A percentile compares a stretch with the other conserved stretches of the same genome.
These are phyloP conservation scores for Alviniconcha strummeri DNA, from an alignment of 2,888 invertebrate genomes.

Conservation along the genomic window DNA sequence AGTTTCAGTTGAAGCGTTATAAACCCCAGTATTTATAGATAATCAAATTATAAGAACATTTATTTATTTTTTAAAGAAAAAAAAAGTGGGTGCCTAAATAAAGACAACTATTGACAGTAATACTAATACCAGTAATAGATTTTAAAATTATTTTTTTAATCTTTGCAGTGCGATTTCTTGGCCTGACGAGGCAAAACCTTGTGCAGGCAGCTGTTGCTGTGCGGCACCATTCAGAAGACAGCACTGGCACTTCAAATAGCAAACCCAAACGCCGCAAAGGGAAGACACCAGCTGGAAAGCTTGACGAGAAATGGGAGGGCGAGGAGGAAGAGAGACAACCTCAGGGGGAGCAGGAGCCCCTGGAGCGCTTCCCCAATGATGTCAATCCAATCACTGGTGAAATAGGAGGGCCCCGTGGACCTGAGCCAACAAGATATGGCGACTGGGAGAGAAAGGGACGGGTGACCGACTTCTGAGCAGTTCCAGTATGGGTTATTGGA, in stretches of 20 bases:
- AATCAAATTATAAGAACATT: too few species aligned
- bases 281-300: slow-evolving; percentile 78
- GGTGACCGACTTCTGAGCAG: slow-evolving; percentile 90
- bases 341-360: slow-evolving; percentile 87
- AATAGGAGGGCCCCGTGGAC: slow-evolving; percentile 94
- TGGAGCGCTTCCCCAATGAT: slow-evolving; percentile 88
- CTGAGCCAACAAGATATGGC: slow-evolving; percentile 98
- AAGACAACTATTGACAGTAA: too few species aligned
- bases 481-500: not conserved
- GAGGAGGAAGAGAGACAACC: slow-evolving; percentile 80
- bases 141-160: too few species aligned
- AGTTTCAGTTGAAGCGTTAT: too few species aligned
- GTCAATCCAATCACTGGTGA: slow-evolving; percentile 95
- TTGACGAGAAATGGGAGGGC: slow-evolving; percentile 81
- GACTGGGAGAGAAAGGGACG: slow-evolving; percentile 99
- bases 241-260: not conserved
- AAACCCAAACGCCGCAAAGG: slow-evolving; percentile 75
- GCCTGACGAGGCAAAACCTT: slow-evolving; percentile 1
- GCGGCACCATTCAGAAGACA: slow-evolving; percentile 29
- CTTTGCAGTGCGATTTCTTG: slow-evolving; percentile 20
- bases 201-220: not conserved
- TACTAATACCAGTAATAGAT: too few species aligned
- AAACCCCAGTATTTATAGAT: too few species aligned
- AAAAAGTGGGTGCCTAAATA: too few species aligned
- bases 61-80: too few species aligned